Evolutionary conservation across 2,797 vertebrate species (phyloP).

Genomic region (Phrynocephalus vlangalii): DNA sequence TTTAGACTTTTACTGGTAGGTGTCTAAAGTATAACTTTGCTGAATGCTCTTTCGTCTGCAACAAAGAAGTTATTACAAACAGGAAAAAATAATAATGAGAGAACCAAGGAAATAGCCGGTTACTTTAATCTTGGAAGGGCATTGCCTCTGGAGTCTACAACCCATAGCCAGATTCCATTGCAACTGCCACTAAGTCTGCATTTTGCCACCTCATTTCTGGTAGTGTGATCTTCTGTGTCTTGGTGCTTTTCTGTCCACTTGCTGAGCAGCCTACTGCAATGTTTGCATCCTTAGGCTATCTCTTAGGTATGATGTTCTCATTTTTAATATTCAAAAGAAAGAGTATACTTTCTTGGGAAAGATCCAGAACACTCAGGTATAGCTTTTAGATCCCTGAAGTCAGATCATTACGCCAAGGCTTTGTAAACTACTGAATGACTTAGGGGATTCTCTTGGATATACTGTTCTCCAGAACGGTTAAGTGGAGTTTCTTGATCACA

Average conservation of each 20-base stretch:
- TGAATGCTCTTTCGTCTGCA: neutral
- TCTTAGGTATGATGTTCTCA: too few species aligned
- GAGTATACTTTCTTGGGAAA: too few species aligned
- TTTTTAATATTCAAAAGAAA: too few species aligned
- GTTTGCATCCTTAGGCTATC: neutral
- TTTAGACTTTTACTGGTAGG: neutral
- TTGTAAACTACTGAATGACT: too few species aligned
- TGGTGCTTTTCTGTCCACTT: neutral
- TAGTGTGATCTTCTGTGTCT: neutral
- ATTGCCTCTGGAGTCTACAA: neutral
- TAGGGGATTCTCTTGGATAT: neutral
- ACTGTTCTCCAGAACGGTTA: neutral
- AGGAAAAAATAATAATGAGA: too few species aligned
- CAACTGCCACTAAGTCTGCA: neutral
- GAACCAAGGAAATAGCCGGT: neutral
- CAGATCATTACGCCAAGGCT: too few species aligned
- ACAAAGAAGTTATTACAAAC: neutral
- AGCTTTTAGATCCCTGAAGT: too few species aligned
- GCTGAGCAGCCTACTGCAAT: neutral
- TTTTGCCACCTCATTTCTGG: neutral
- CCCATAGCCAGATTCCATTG: neutral
- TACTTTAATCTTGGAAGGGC: neutral
- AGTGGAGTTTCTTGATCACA: neutral
- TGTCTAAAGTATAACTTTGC: neutral
- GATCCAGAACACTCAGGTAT: too few species aligned